Evolutionary conservation across 2,113 vertebrate genomes (phyloP).

Genomic region (Rafetus swinhoei): DNA sequence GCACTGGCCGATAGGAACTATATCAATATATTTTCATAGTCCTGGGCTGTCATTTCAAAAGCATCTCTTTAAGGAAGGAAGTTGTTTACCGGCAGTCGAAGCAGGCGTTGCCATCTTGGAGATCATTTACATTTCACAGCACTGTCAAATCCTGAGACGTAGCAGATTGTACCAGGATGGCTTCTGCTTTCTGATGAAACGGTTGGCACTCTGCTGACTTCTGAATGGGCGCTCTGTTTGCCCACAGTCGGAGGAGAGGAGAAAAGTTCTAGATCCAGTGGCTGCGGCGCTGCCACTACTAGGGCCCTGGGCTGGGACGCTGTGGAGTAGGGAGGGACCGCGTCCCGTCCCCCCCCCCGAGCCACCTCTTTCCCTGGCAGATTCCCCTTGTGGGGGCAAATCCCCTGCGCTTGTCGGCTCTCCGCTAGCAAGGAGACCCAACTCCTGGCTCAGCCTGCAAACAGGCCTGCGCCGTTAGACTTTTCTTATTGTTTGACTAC

Average conservation of each 20-base stretch:
- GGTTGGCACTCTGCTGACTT: conserved; percentile 15
- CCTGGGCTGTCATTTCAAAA: conserved; percentile 71
- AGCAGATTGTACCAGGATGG: conserved; percentile 71
- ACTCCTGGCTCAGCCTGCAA: too few species aligned
- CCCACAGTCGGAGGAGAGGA: conserved; percentile 50
- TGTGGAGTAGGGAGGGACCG: too few species aligned
- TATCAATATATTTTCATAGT: conserved; percentile 60
- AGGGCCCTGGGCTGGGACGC: too few species aligned
- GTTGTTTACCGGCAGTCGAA: conserved; percentile 62
- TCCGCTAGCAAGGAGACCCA: too few species aligned
- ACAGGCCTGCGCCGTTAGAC: too few species aligned
- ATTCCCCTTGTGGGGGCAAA: too few species aligned
- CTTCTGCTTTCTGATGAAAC: conserved; percentile 60
- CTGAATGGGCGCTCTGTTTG: conserved; percentile 45
- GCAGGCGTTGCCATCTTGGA: conserved; percentile 56
- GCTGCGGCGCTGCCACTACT: too few species aligned
- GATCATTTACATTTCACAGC: conserved; percentile 75
- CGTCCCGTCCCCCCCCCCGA: too few species aligned
- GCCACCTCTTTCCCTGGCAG: too few species aligned
- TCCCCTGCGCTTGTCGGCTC: too few species aligned
- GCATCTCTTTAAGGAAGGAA: conserved; percentile 58
- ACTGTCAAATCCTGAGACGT: conserved; percentile 71
- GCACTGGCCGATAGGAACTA: conserved; percentile 4
- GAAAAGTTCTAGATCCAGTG: neutral
- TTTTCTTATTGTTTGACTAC: too few species aligned